Percentiles rank a stretch among this genome's conserved stretches.
These are phyloP conservation scores for Columbina picui DNA, from an alignment of 2,113 vertebrate genomes.

Conservation along the genomic window DNA sequence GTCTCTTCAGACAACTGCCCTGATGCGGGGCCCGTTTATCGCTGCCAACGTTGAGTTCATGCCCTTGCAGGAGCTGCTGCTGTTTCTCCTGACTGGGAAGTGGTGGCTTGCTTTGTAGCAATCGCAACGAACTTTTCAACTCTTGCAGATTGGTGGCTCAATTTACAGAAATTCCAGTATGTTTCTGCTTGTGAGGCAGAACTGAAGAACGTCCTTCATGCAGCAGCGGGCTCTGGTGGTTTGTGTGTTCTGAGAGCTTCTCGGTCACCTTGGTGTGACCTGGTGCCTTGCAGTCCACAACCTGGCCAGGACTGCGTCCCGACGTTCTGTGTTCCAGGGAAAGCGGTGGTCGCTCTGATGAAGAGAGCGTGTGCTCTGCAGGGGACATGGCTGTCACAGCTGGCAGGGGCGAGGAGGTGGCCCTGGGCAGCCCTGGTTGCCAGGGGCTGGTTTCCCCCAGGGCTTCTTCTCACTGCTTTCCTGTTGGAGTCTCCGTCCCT, in stretches of 20 bases:
- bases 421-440: not conserved
- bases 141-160: not conserved
- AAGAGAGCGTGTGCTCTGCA: too few relatives aligned
- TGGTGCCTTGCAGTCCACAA: not conserved
- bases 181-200: not conserved
- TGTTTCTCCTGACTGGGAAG: not conserved
- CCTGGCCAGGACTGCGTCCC: not conserved
- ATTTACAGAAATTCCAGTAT: not conserved
- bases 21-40: accelerated
- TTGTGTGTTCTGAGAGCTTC: not conserved
- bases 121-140: not conserved
- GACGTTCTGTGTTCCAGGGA: not conserved
- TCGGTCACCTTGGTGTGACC: not conserved
- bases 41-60: not conserved
- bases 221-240: not conserved
- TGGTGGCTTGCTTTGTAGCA: not conserved
- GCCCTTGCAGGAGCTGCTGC: not conserved
- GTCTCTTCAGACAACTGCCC: not conserved
- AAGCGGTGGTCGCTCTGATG: accelerated
- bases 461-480: not conserved
- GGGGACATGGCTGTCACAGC: not conserved
- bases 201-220: not conserved
- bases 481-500: not conserved
- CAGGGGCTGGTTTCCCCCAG: not conserved
- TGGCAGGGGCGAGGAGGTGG: not conserved